Evolutionary conservation across 2,888 invertebrate genomes (phyloP), one percentile per base, ranked within the genome.

Genomic region (Ctenicera cuprea): DNA sequence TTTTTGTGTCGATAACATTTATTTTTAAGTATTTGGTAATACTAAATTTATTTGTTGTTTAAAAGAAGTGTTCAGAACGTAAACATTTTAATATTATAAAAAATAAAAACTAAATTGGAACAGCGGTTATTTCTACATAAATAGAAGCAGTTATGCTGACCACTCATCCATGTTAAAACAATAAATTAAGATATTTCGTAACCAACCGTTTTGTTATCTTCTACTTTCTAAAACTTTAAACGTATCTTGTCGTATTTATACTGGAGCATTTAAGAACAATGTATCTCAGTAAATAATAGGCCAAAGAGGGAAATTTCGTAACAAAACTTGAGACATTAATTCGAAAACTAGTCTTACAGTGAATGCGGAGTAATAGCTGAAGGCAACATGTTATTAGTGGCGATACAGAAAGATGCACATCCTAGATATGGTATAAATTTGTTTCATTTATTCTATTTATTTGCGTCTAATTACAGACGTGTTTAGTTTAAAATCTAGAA

Each of bases 371-470:
- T 14, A 54, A 14, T 22, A 54, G 14, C 54, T n/a, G 22, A 30
- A 54, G 54, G 50, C 22, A 20, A 54, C 54, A 8, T 54, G 54
- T 54, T 54, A 54, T 54, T 54, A 54, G n/a, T 50, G 50, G 9
- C 50, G 12, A 50, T 50, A 50, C 22, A 12, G 50, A 11, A 14
- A 54, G 54, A 54, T 54, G 50, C 54, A 30, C 14, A 54, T 33
- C 30, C 14, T 54, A 54, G 54, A 54, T 54, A 54, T 9, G 33
- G 33, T 33, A 9, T 33, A 33, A 33, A 33, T 33, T 8, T 33
- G 33, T 33, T 33, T 9, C 7, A 9, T 33, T 33, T 33, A 4
- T 33, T 8, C 9, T 33, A 3, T 33, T 8, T 33, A 33, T 33
- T 33, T 33, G 9, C 33, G 9, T 33, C 33, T 33, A 33, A 33